A percentile compares a stretch with the other conserved stretches of the same genome.
Evolutionary conservation across 2,113 vertebrate genomes (phyloP).

Genomic region (Sinocyclocheilus anophthalmus): DNA sequence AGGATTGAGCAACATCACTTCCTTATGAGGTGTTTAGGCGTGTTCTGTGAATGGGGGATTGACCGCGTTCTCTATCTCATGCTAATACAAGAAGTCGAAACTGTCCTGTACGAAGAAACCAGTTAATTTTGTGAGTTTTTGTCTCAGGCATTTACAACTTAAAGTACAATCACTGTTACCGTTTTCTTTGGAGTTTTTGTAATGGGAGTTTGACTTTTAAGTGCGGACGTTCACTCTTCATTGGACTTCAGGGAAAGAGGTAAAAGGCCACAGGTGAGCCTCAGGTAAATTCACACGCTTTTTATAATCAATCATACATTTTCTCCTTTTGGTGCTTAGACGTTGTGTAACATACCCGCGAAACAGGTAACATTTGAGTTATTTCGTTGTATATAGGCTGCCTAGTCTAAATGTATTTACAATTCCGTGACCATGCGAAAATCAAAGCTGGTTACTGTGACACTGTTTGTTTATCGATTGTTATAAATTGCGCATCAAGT

Average conservation of each 20-base stretch:
- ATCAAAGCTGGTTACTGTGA: not conserved
- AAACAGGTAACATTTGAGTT: not conserved
- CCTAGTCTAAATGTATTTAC: not conserved
- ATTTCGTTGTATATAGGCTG: not conserved
- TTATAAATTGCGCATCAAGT: not conserved
- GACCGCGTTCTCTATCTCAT: not conserved
- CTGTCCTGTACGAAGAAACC: constrained; percentile 17
- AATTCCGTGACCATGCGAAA: not conserved
- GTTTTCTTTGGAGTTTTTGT: not conserved
- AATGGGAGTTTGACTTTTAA: not conserved
- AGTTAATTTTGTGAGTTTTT: not conserved
- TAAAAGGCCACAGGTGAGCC: constrained; percentile 28
- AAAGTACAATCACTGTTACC: not conserved
- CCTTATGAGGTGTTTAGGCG: constrained; percentile 37
- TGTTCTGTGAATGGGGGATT: constrained; percentile 21
- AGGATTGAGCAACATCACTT: constrained; percentile 38
- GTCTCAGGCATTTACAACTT: not conserved
- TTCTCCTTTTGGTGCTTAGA: not conserved
- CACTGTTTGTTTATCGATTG: not conserved
- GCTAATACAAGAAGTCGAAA: constrained; percentile 13
- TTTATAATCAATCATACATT: not conserved
- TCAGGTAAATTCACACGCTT: constrained; percentile 7
- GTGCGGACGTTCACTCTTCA: not conserved
- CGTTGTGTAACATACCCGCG: not conserved
- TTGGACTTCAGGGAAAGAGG: not conserved